Evolutionary conservation across 1,140 invertebrate species (phyloP), one percentile per base, ranked within the genome.

Genomic region (Antheraea mylitta): DNA sequence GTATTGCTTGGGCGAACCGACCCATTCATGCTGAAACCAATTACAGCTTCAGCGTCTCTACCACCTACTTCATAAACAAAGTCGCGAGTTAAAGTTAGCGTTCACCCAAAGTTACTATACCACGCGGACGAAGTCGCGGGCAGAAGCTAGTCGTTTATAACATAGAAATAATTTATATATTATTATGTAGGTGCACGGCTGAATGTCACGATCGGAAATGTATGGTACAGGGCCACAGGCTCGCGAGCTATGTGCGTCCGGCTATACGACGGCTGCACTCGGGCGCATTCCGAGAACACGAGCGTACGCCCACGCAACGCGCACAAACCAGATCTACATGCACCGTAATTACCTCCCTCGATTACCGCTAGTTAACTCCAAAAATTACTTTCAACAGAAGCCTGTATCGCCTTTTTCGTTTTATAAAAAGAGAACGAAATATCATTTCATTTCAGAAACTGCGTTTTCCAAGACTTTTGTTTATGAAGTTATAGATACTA

Each of bases 251-350:
- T 75, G 77, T 77, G 76, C 74, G 19, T 6, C 45, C 45, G 18
- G 38, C 58, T n/a, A n/a, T 3, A 37, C 48, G 11, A 9, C 18
- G 30, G 36, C 48, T 7, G 42, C 45, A 61, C 45, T 53, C 45
- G 45, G 13, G 45, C 64, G 64, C 82, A 84, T 84, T 82, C 82
- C 82, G 66, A 64, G 71, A 69, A 73, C 70, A 67, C 66, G 64
- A 67, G 58, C 70, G 69, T 13, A 5, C 45, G 45, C 11, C 9
- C 45, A 53, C 45, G 5, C 45, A 53, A 42, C 45, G 16, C 16
- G 0, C 16, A 53, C 16, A 53, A 16, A 53, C 45, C 11, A 53
- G 10, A 53, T 42, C 38, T 42, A 42, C 38, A 53, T 53, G 5
- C 45, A 53, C 45, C 45, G 45, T 53, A 53, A 53, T 53, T 53